phyloP scores from a whole-genome alignment of 2,888 invertebrate genomes.

The Cerceris ruficornis region DNA sequence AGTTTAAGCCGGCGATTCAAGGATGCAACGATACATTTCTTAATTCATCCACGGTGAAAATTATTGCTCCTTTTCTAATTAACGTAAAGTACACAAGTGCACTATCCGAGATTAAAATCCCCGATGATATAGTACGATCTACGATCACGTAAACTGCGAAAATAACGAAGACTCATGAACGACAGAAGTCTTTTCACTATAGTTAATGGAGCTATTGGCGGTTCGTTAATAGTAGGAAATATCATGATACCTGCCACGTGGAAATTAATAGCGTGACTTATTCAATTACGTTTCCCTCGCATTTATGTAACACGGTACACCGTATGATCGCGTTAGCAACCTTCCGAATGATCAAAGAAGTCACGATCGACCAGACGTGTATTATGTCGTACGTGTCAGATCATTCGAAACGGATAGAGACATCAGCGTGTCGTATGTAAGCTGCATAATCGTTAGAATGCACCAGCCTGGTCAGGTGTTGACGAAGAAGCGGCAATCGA shows the following conservation, averaged over 20 bases:
- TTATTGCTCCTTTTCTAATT: no score
- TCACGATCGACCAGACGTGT: not conserved
- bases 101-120: no score
- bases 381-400: not conserved
- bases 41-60: no score
- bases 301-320: not conserved
- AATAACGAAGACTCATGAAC: no score
- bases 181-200: no score
- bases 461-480: constrained; percentile 33
- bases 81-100: no score
- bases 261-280: not conserved
- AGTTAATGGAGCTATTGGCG: no score
- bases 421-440: not conserved
- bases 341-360: not conserved
- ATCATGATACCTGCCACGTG: not conserved
- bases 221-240: not conserved
- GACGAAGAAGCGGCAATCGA: constrained; percentile 41
- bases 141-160: no score
- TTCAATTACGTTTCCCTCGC: not conserved
- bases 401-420: not conserved
- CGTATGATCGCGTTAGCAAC: not conserved
- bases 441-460: not conserved
- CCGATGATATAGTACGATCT: no score
- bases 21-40: no score
- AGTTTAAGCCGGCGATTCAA: no score